Percentiles rank a stretch among this genome's conserved stretches.
phyloP scores from a whole-genome alignment of 1,140 invertebrate species.

The Aphidius ervi region DNA sequence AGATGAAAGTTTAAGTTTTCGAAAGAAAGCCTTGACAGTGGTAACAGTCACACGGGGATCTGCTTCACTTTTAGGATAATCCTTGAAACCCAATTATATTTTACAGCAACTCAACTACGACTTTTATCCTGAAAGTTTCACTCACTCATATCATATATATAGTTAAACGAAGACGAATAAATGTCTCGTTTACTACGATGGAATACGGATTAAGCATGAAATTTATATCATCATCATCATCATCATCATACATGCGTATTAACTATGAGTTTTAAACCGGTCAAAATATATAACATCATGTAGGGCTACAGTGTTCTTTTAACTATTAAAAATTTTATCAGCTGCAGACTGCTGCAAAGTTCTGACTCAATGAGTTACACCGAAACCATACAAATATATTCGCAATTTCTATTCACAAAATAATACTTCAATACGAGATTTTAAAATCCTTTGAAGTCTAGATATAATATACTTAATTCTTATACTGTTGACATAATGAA shows the following conservation, averaged over 20 bases:
- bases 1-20: constrained; percentile 17
- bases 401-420: no score
- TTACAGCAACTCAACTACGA: constrained; percentile 52
- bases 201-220: constrained; percentile 54
- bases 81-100: constrained; percentile 55
- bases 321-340: not conserved
- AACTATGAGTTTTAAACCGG: no score
- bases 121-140: constrained; percentile 34
- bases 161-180: constrained; percentile 47
- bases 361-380: not conserved
- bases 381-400: not conserved
- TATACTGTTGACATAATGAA: not conserved
- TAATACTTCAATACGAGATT: no score
- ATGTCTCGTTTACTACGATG: constrained; percentile 47
- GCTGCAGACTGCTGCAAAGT: not conserved
- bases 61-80: constrained; percentile 48
- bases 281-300: no score
- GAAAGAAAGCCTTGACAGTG: constrained; percentile 31
- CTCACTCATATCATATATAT: not conserved
- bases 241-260: constrained; percentile 31
- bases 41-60: constrained; percentile 43
- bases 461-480: not conserved
- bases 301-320: not conserved
- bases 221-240: constrained; percentile 52
- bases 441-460: not conserved